These are phyloP conservation scores for Trissolcus japonicus DNA, from an alignment of 2,888 invertebrate genomes.

Conservation along the genomic window DNA sequence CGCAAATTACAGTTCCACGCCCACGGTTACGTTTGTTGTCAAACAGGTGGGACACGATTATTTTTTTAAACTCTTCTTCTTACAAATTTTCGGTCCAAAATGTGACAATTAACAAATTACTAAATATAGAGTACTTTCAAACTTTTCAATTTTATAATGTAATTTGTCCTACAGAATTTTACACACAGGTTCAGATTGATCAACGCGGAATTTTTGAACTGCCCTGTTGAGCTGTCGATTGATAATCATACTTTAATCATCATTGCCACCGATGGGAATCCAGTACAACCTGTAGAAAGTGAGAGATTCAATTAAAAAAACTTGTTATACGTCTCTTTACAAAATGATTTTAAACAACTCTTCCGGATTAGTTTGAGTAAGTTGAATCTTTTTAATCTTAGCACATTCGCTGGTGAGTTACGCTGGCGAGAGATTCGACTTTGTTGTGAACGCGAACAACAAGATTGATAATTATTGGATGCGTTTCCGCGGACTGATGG, in stretches of 20 bases:
- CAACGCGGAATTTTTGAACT: slow-evolving; percentile 91
- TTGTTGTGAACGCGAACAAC: slow-evolving; percentile 85
- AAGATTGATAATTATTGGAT: slow-evolving; percentile 87
- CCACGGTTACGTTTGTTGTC: slow-evolving; percentile 81
- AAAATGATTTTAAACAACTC: slow-evolving; percentile 3
- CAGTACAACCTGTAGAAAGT: slow-evolving; percentile 86
- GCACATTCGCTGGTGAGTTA: slow-evolving; percentile 85
- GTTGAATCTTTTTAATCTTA: slow-evolving; percentile 57
- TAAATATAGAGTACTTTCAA: no score
- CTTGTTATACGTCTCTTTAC: background rate
- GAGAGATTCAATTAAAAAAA: slow-evolving; percentile 46
- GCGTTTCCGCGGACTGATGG: slow-evolving; percentile 89
- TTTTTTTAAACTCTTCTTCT: no score
- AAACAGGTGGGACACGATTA: slow-evolving; percentile 78
- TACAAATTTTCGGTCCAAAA: no score
- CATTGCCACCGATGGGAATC: slow-evolving; percentile 88
- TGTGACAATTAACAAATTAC: no score
- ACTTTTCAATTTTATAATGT: no score
- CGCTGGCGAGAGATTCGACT: slow-evolving; percentile 93
- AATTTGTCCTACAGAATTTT: no score
- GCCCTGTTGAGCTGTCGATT: slow-evolving; percentile 89
- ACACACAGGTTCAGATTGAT: slow-evolving; percentile 88
- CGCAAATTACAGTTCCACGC: slow-evolving; percentile 77
- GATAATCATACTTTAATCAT: slow-evolving; percentile 88
- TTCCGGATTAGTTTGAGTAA: background rate